Evolutionary conservation across 2,113 vertebrate genomes (phyloP).

Genomic region (Symphodus melops): DNA sequence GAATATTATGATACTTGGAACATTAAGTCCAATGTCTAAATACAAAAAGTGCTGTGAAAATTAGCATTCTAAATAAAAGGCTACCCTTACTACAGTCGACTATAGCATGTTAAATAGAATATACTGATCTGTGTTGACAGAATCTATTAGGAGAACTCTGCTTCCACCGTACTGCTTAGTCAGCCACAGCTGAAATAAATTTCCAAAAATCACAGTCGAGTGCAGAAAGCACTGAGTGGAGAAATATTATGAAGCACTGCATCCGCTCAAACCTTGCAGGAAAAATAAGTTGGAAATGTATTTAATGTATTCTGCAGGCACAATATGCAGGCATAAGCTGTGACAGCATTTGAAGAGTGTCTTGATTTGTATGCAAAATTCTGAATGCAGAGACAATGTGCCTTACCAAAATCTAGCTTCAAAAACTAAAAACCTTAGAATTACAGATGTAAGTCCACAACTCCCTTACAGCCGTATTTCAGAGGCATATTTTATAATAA

Average conservation of each 20-base stretch:
- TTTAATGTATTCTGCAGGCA: conserved; percentile 11
- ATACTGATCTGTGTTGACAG: conserved; percentile 44
- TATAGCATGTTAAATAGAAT: conserved; percentile 39
- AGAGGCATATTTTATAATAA: too few relatives aligned
- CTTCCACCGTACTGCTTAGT: conserved; percentile 43
- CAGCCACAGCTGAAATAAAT: conserved; percentile 46
- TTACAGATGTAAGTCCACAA: too few relatives aligned
- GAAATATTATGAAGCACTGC: conserved; percentile 36
- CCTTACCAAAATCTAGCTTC: not conserved
- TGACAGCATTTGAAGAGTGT: not conserved
- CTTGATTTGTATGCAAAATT: not conserved
- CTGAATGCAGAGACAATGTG: not conserved
- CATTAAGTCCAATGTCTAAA: not conserved
- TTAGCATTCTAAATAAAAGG: conserved; percentile 17
- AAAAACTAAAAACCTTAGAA: too few relatives aligned
- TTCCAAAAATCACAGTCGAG: conserved; percentile 48
- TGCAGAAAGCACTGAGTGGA: conserved; percentile 40
- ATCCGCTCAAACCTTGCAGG: conserved; percentile 25
- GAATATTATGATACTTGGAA: not conserved
- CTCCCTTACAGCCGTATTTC: too few relatives aligned
- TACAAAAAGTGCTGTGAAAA: conserved; percentile 24
- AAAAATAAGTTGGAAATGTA: not conserved
- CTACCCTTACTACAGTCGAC: conserved; percentile 16
- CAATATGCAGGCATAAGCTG: not conserved
- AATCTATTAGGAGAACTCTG: conserved; percentile 51